Evolutionary conservation across 1,140 invertebrate genomes (phyloP).

Genomic region (Euschistus heros): DNA sequence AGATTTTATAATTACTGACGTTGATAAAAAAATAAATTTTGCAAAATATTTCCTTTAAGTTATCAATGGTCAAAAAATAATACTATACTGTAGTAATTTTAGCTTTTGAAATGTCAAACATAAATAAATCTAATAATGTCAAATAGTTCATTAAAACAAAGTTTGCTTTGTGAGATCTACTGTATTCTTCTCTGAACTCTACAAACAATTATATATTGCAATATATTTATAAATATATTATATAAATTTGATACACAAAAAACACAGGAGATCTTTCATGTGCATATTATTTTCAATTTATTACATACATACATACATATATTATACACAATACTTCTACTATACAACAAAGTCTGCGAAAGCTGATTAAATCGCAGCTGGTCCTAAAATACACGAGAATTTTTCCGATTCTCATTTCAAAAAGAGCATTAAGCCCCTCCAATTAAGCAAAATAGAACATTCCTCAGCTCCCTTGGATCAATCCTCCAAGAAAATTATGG

Average conservation of each 20-base stretch:
- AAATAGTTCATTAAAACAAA: not conserved
- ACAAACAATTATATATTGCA: constrained; percentile 1
- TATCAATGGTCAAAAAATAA: constrained; percentile 8
- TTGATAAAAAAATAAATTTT: constrained; percentile 6
- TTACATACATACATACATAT: constrained; percentile 15
- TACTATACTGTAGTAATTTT: not conserved
- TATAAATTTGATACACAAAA: constrained; percentile 4
- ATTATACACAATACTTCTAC: constrained; percentile 7
- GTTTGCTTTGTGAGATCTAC: not conserved
- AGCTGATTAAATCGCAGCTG: not conserved
- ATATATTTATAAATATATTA: constrained; percentile 4
- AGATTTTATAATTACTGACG: not conserved
- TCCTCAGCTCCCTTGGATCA: not conserved
- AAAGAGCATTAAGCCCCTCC: not conserved
- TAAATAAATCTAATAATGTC: not conserved
- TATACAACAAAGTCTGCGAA: not conserved
- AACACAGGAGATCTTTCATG: constrained; percentile 16
- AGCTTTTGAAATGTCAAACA: not conserved
- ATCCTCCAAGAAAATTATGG: not conserved
- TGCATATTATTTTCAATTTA: constrained; percentile 3
- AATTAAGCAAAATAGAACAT: not conserved
- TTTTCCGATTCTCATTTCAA: constrained; percentile 2
- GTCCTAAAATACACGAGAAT: constrained; percentile 10
- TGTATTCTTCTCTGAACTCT: constrained; percentile 13
- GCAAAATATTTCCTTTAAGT: constrained; percentile 9